Conservation (phyloP, 2,888 invertebrate genomes). For the Sinentomon sp. region DNA sequence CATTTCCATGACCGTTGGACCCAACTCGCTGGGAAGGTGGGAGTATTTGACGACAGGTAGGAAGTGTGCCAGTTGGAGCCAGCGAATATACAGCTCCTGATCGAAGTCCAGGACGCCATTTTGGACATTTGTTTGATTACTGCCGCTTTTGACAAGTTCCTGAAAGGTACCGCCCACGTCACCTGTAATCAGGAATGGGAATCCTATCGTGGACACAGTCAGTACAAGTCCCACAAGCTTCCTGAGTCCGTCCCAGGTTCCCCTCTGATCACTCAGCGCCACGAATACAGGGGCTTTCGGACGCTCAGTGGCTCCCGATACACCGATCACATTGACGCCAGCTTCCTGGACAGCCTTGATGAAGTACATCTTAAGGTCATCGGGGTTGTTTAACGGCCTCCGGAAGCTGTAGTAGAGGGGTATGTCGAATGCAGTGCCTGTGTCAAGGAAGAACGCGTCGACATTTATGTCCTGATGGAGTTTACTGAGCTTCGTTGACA, state of each 20-base stretch:
- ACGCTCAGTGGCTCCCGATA: slow-evolving; percentile 49
- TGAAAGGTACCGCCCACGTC: slow-evolving; percentile 62
- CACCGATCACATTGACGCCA: slow-evolving; percentile 35
- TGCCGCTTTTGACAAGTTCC: too few species aligned
- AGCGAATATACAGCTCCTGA: slow-evolving; percentile 57
- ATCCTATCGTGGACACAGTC: slow-evolving; percentile 67
- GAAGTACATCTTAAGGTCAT: slow-evolving; percentile 48
- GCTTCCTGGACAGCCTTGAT: slow-evolving; percentile 29
- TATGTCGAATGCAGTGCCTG: slow-evolving; percentile 55
- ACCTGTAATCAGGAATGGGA: slow-evolving; percentile 75
- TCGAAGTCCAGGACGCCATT: too few species aligned
- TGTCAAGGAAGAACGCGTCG: slow-evolving; percentile 55
- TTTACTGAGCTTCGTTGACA: slow-evolving; percentile 37
- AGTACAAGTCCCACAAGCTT: slow-evolving; percentile 62
- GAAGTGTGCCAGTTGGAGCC: slow-evolving; percentile 72
- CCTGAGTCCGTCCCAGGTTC: slow-evolving; percentile 59
- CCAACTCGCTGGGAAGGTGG: slow-evolving; percentile 63
- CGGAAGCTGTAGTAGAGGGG: slow-evolving; percentile 50
- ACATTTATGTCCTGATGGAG: slow-evolving; percentile 45
- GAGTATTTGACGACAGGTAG: slow-evolving; percentile 76
- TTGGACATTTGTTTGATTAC: too few species aligned
- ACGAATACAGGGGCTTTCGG: slow-evolving; percentile 66
- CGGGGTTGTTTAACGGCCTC: slow-evolving; percentile 42
- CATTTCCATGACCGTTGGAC: slow-evolving; percentile 42
- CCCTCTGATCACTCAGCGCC: slow-evolving; percentile 53